Percentiles rank a stretch among this genome's conserved stretches.
Conservation (phyloP, 23 tunicate genomes). For the Ciona savignyi region DNA sequence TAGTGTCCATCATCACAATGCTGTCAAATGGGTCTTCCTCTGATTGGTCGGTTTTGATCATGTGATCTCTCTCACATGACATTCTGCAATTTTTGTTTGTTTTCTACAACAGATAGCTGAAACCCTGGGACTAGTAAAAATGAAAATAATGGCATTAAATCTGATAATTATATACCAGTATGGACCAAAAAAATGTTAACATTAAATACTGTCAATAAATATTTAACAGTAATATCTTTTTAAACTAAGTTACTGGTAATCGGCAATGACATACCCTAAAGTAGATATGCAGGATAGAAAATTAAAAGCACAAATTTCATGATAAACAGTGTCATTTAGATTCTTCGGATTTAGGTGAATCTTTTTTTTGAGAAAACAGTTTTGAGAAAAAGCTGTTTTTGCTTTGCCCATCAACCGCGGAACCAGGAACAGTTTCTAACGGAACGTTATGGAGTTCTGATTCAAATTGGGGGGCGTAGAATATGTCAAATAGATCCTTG, state of each 20-base stretch:
- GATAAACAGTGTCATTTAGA: too few species aligned
- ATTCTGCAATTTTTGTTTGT: not conserved
- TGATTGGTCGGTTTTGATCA: not conserved
- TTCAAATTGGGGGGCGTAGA: slow-evolving; percentile 69
- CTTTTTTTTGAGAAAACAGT: not conserved
- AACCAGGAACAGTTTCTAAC: slow-evolving; percentile 52
- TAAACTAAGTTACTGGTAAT: too few species aligned
- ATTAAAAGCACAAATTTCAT: too few species aligned
- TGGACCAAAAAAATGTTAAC: too few species aligned
- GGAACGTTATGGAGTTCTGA: slow-evolving; percentile 40
- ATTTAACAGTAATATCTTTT: too few species aligned
- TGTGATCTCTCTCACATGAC: not conserved
- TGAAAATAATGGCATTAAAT: too few species aligned
- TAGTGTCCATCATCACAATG: slow-evolving; percentile 10
- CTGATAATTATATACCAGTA: too few species aligned
- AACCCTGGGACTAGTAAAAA: too few species aligned
- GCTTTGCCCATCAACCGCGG: not conserved
- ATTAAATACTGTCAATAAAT: too few species aligned
- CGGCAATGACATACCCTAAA: too few species aligned
- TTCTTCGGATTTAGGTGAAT: not conserved
- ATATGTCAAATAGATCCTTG: slow-evolving; percentile 68
- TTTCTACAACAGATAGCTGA: too few species aligned
- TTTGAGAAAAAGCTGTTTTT: not conserved
- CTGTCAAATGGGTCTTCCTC: slow-evolving; percentile 14
- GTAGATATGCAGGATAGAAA: too few species aligned